Conservation (phyloP, 2,797 vertebrate species). For the Esox lucius region DNA sequence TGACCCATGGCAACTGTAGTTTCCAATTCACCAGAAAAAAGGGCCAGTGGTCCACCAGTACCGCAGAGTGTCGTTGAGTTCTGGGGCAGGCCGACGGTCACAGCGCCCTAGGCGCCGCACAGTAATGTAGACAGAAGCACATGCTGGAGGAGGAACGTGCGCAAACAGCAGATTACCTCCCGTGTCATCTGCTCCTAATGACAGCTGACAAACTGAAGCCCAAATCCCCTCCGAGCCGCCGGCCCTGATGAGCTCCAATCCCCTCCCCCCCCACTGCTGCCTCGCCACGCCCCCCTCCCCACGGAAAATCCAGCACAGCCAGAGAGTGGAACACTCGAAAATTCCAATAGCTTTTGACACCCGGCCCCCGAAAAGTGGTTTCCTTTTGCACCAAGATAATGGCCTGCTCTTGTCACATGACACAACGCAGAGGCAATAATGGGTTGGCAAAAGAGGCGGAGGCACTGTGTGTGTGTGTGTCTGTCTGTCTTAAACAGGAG, state of each 20-base stretch:
- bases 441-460: not conserved
- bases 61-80: not conserved
- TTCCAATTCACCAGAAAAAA: not conserved
- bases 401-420: constrained; percentile 10
- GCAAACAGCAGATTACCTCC: constrained; percentile 14
- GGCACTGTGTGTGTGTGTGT: constrained; percentile 1
- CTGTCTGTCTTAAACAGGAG: constrained; percentile 67
- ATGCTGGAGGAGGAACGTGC: constrained; percentile 11
- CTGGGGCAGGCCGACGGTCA: not conserved
- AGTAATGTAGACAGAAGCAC: constrained; percentile 5
- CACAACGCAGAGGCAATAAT: constrained; percentile 6
- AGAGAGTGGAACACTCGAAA: constrained; percentile 21
- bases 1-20: not conserved
- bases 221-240: constrained; percentile 4
- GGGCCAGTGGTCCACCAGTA: not conserved
- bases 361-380: constrained; percentile 5
- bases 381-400: constrained; percentile 17
- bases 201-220: constrained; percentile 17
- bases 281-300: not conserved
- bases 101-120: not conserved
- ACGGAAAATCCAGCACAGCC: constrained; percentile 1
- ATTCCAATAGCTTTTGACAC: constrained; percentile 9
- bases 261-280: constrained; percentile 11
- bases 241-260: constrained; percentile 3
- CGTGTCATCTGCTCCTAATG: constrained; percentile 9